Base-by-base conservation (phyloP, 2,888 invertebrate genomes). In the Chrysolina oricalcia region DNA sequence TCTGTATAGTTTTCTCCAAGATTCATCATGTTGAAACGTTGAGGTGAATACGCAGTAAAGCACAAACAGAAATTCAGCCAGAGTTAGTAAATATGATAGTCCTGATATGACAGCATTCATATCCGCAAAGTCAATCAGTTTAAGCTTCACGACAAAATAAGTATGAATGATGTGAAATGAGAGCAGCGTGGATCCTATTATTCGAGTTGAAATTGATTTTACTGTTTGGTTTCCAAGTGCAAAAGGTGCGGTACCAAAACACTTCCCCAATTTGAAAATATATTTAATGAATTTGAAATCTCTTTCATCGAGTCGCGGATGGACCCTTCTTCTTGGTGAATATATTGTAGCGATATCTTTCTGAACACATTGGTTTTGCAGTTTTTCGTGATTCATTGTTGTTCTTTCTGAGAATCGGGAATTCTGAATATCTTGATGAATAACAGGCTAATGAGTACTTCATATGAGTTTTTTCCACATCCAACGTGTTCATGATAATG, bases 231-330 rank as follows among this genome's bases (percentile, higher is more conserved):
- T 1, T 21, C 53, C 68, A 3, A 53, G 15, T 11, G 27, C 1
- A 0, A 68, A 2, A 10, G 68, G 68, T 40, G 68, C 41, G 3
- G 53, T 53, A 5, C 68, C 68, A 17, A 68, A 41, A 40, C 19
- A 53, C 8, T 40, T 68, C 0, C 68, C 68, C 13, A 40, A 9
- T 21, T 53, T 53, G 40, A 68, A 68, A 11, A 68, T 19, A 19
- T 15, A 40, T 48, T 53, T 50, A 8, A 68, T 9, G 9, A 40
- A 5, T 53, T 53, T 50, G 40, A 68, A 68, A 35, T 68, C 68
- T 8, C 23, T 40, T 8, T 56, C 56, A n/a, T 27, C 35, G n/a
- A 4, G n/a, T 27, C 9, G 8, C 9, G n/a, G n/a, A 15, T 6
- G 59, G 9, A 59, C 9, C 0, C 6, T 15, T 10, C 15, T 17